phyloP scores from a whole-genome alignment of 35 echinoderm and acorn worm genomes.

The Amphiura filiformis region DNA sequence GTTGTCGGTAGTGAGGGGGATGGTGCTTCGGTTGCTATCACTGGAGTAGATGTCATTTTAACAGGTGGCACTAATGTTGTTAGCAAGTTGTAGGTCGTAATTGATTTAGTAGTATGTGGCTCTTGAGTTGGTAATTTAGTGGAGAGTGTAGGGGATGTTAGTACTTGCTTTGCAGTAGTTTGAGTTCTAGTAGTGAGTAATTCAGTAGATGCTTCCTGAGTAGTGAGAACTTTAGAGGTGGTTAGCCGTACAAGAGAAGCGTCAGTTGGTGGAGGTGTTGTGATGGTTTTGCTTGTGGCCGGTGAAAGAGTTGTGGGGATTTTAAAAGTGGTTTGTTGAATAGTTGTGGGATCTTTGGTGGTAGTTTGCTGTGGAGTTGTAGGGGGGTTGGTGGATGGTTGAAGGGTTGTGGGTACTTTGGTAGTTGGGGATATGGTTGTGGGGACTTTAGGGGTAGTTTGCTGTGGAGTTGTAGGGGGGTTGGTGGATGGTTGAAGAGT shows the following conservation, averaged over 20 bases:
- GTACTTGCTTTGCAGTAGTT: not conserved
- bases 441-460: not conserved
- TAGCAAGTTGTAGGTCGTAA: not conserved
- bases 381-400: not conserved
- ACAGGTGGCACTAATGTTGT: not conserved
- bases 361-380: not conserved
- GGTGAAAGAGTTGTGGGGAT: not conserved
- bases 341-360: not conserved
- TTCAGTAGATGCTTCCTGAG: not conserved
- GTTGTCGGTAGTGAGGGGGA: not conserved
- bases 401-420: not conserved
- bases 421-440: not conserved
- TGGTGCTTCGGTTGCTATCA: not conserved
- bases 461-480: not conserved
- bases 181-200: not conserved
- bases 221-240: not conserved
- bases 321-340: not conserved
- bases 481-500: not conserved
- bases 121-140: not conserved
- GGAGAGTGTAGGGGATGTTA: not conserved
- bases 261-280: not conserved
- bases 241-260: no score
- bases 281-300: not conserved
- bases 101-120: not conserved
- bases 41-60: not conserved